These are phyloP conservation scores for Ecliptopera silaceata DNA, from an alignment of 2,888 invertebrate genomes.

Conservation along the genomic window DNA sequence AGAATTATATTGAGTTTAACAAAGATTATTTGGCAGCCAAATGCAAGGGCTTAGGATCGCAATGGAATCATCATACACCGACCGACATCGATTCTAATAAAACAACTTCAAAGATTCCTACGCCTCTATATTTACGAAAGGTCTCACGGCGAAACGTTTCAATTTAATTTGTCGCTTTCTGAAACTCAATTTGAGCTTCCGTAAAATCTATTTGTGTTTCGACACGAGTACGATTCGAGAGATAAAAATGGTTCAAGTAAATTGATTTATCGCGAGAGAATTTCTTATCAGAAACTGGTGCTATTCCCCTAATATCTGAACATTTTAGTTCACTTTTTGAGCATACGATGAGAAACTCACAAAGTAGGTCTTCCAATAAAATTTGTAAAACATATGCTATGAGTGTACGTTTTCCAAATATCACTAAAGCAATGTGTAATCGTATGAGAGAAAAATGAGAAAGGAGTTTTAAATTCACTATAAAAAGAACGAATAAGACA, in stretches of 20 bases:
- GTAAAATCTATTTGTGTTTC: conserved; percentile 52
- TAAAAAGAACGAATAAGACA: too few relatives aligned
- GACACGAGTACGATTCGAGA: conserved; percentile 38
- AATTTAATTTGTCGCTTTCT: conserved; percentile 46
- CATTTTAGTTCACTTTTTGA: too few relatives aligned
- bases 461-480: too few relatives aligned
- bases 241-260: conserved; percentile 45
- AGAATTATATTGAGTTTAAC: too few relatives aligned
- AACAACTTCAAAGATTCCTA: conserved; percentile 28
- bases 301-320: too few relatives aligned
- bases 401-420: too few relatives aligned
- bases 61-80: conserved; percentile 2
- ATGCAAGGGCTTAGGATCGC: not conserved
- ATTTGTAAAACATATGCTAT: too few relatives aligned
- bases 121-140: conserved; percentile 35
- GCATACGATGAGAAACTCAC: too few relatives aligned
- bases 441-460: too few relatives aligned
- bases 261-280: conserved; percentile 46
- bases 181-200: conserved; percentile 53
- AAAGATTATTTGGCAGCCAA: too few relatives aligned
- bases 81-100: conserved; percentile 17
- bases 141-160: conserved; percentile 42
- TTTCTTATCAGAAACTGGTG: conserved; percentile 11
- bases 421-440: too few relatives aligned
- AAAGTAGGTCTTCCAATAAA: too few relatives aligned